Conservation (phyloP, 2,888 invertebrate species). For the Papilio demoleus region DNA sequence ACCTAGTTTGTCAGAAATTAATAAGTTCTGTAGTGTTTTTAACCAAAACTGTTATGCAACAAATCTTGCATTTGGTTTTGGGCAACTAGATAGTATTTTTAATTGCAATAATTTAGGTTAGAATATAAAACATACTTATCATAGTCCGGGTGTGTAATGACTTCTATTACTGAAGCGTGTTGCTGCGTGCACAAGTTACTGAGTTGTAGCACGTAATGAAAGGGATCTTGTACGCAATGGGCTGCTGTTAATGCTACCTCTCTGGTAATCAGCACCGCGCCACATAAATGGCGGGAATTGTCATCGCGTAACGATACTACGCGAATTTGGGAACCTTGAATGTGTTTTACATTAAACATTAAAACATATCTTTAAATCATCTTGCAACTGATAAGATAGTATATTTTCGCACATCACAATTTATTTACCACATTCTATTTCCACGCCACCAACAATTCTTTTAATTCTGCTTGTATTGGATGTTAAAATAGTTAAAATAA, state of each 20-base stretch:
- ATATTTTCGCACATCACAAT: slow-evolving; percentile 20
- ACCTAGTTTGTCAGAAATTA: too few species aligned
- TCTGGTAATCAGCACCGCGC: slow-evolving; percentile 62
- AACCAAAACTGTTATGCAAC: background rate
- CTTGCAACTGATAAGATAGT: slow-evolving; percentile 20
- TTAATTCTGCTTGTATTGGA: slow-evolving; percentile 61
- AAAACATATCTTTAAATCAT: slow-evolving; percentile 12
- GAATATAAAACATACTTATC: slow-evolving; percentile 65
- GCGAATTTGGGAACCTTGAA: slow-evolving; percentile 61
- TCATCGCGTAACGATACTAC: slow-evolving; percentile 67
- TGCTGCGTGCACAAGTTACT: slow-evolving; percentile 65
- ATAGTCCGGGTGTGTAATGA: slow-evolving; percentile 61
- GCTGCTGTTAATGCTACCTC: slow-evolving; percentile 70
- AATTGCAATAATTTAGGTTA: background rate
- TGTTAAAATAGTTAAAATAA: slow-evolving; percentile 45
- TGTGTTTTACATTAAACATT: background rate
- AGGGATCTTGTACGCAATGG: slow-evolving; percentile 63
- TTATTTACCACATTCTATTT: slow-evolving; percentile 67
- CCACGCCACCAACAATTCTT: slow-evolving; percentile 66
- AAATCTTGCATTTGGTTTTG: too few species aligned
- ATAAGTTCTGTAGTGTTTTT: too few species aligned
- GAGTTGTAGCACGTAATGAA: slow-evolving; percentile 59
- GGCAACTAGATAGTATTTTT: background rate
- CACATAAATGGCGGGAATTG: slow-evolving; percentile 65
- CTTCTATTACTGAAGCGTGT: slow-evolving; percentile 55